Evolutionary conservation across 2,888 invertebrate species (phyloP).

Genomic region (Drosophila tripunctata): DNA sequence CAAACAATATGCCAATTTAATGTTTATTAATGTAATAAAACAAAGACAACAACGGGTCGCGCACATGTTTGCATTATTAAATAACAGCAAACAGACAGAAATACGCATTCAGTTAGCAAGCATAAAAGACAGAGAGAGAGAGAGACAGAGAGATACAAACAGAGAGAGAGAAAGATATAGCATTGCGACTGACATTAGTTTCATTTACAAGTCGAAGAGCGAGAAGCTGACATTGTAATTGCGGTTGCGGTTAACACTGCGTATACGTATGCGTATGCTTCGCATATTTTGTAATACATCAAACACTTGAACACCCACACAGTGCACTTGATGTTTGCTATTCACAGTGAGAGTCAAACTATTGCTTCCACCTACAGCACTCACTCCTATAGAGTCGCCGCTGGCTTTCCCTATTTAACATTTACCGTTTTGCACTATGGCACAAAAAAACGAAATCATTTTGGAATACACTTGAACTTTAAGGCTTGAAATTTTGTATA

Average conservation of each 20-base stretch:
- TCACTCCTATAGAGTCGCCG: constrained; percentile 10
- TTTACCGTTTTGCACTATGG: constrained; percentile 12
- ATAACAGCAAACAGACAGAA: constrained; percentile 40
- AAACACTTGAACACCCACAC: constrained; percentile 65
- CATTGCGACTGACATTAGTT: constrained; percentile 37
- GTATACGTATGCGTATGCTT: constrained; percentile 53
- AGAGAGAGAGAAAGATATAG: neutral
- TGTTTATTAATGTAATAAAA: constrained; percentile 69
- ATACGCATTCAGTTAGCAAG: constrained; percentile 3
- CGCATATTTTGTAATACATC: constrained; percentile 73
- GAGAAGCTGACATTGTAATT: constrained; percentile 73
- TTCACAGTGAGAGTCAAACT: constrained; percentile 13
- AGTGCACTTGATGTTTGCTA: constrained; percentile 62
- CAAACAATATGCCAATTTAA: constrained; percentile 70
- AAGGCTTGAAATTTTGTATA: no score
- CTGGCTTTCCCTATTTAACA: neutral
- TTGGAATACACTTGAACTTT: no score
- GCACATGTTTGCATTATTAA: constrained; percentile 64
- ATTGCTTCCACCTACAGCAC: constrained; percentile 7
- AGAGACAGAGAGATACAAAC: neutral
- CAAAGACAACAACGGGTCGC: constrained; percentile 58
- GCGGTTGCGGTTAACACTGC: constrained; percentile 62
- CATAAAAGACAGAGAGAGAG: neutral
- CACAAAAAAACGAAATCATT: no score
- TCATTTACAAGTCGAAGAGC: neutral